phyloP scores from a whole-genome alignment of 92 coral and sea anemone species.

The Siderastrea siderea region DNA sequence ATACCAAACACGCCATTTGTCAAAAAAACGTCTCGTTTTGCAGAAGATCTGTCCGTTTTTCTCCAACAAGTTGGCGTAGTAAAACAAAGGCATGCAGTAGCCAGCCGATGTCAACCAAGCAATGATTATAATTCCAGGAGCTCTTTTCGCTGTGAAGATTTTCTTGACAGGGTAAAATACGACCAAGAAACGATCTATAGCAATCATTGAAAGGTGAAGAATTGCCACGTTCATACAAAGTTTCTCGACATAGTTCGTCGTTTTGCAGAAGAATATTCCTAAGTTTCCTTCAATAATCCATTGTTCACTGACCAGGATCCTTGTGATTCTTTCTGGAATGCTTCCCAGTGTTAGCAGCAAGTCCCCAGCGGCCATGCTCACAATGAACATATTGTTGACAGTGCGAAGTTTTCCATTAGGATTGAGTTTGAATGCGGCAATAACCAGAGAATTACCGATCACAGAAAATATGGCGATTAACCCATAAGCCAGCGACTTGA shows the following conservation, averaged over 20 bases:
- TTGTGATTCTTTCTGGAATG: conserved; percentile 73
- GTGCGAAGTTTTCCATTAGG: conserved; percentile 66
- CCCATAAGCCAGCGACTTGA: conserved; percentile 59
- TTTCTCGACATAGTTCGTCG: conserved; percentile 71
- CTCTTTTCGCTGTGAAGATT: conserved; percentile 34
- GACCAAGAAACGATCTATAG: conserved; percentile 65
- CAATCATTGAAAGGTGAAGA: conserved; percentile 64
- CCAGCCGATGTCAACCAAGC: conserved; percentile 77
- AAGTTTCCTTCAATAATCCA: conserved; percentile 65
- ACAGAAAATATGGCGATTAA: conserved; percentile 41
- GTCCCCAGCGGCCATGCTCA: conserved; percentile 76
- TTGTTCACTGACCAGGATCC: conserved; percentile 45
- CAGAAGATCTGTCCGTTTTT: conserved; percentile 37
- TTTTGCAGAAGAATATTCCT: conserved; percentile 66
- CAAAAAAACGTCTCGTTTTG: conserved; percentile 64
- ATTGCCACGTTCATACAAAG: conserved; percentile 73
- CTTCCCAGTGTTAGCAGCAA: conserved; percentile 67
- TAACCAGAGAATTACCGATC: conserved; percentile 58
- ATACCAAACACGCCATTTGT: conserved; percentile 68
- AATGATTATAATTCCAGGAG: conserved; percentile 38
- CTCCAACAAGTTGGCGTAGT: conserved; percentile 60
- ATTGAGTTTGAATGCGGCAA: conserved; percentile 64
- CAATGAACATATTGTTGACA: conserved; percentile 65
- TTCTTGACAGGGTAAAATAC: conserved; percentile 52
- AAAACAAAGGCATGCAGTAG: conserved; percentile 86